A percentile compares a stretch with the other conserved stretches of the same genome.
phyloP scores from a whole-genome alignment of 2,113 vertebrate species.

The Gymnorhina tibicen region DNA sequence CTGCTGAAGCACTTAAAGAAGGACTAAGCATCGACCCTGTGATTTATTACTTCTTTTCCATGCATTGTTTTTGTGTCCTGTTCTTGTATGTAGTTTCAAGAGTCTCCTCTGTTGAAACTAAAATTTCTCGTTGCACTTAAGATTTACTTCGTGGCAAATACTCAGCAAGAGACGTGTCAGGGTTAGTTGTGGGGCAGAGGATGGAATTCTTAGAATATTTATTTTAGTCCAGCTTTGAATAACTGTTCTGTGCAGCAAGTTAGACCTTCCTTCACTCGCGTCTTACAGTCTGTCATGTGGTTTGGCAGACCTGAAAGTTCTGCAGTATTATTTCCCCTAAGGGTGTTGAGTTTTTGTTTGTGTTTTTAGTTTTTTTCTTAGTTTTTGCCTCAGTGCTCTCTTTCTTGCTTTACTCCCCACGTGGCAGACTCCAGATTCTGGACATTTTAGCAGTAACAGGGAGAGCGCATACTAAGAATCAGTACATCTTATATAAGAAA shows the following conservation, averaged over 20 bases:
- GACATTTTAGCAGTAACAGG: not conserved
- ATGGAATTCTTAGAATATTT: conserved; percentile 35
- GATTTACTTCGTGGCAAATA: not conserved
- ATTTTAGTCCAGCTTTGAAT: conserved; percentile 45
- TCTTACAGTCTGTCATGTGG: conserved; percentile 45
- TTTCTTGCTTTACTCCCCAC: conserved; percentile 55
- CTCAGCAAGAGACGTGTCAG: not conserved
- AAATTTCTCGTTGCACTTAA: not conserved
- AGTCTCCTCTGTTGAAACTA: not conserved
- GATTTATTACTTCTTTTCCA: conserved; percentile 1
- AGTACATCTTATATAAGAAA: not conserved
- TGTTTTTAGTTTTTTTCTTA: conserved; percentile 33
- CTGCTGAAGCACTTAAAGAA: conserved; percentile 19
- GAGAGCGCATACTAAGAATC: not conserved
- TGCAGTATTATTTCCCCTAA: not conserved
- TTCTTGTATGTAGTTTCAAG: not conserved
- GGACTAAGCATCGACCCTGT: not conserved
- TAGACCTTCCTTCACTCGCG: conserved; percentile 16
- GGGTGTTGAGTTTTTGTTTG: conserved; percentile 20
- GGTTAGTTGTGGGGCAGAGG: conserved; percentile 19
- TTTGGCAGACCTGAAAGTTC: conserved; percentile 20
- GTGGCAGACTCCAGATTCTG: conserved; percentile 42
- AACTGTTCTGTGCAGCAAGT: conserved; percentile 43
- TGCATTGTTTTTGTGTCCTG: not conserved
- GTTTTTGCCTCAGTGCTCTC: conserved; percentile 41